A percentile compares a stretch with the other conserved stretches of the same genome.
Conservation (phyloP, 2,888 invertebrate genomes). For the Sinodicranocentrus sp. region DNA sequence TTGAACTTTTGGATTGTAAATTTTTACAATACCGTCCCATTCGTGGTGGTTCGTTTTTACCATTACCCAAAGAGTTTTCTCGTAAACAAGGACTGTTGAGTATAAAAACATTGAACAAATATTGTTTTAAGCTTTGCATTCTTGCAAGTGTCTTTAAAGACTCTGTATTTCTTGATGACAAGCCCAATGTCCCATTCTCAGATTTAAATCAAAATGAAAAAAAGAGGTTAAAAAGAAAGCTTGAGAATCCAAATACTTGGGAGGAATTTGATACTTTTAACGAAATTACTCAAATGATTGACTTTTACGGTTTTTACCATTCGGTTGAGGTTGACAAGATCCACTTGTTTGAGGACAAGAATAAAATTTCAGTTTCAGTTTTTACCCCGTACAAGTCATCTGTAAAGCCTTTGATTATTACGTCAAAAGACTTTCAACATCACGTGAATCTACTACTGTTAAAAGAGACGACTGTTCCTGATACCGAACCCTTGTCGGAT, state of each 20-base stretch:
- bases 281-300: neutral
- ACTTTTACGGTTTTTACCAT: neutral
- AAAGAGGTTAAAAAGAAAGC: too few species aligned
- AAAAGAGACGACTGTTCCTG: neutral
- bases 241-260: neutral
- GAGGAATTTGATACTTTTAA: neutral
- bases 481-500: neutral
- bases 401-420: neutral
- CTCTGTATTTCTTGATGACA: neutral
- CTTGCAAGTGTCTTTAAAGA: neutral
- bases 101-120: neutral
- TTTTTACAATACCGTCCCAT: neutral
- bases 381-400: neutral
- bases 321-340: neutral
- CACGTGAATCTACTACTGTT: neutral
- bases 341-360: neutral
- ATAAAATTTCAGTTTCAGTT: slow-evolving; percentile 1
- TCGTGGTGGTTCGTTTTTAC: neutral
- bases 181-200: too few species aligned
- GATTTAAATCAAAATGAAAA: too few species aligned
- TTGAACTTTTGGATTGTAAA: neutral
- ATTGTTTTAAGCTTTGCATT: slow-evolving; percentile 30
- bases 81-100: neutral
- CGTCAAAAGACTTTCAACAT: neutral
- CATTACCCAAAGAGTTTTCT: neutral